Conservation (phyloP, 1,140 invertebrate species). For the Aphelinus certus region DNA sequence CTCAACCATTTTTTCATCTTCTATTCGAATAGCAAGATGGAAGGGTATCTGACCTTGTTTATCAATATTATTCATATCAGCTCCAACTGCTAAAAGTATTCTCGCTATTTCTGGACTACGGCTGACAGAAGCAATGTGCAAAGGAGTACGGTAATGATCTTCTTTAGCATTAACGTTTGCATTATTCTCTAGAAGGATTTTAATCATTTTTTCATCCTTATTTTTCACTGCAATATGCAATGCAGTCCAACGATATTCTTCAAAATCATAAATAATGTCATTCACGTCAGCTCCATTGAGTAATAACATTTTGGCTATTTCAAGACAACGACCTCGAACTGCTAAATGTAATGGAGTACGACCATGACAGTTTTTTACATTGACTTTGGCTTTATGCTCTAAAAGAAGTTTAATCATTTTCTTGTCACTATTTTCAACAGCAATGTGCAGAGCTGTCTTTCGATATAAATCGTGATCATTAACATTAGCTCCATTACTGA, state of each 20-base stretch:
- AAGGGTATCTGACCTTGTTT: slow-evolving; percentile 24
- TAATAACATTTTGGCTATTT: slow-evolving; percentile 28
- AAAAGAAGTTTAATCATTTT: slow-evolving; percentile 33
- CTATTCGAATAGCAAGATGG: slow-evolving; percentile 26
- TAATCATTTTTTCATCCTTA: slow-evolving; percentile 37
- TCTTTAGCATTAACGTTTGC: slow-evolving; percentile 34
- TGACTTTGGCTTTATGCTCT: slow-evolving; percentile 27
- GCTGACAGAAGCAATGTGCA: slow-evolving; percentile 35
- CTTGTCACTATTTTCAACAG: slow-evolving; percentile 25
- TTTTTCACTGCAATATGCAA: slow-evolving; percentile 35
- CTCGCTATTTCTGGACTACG: slow-evolving; percentile 20
- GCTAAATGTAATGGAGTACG: slow-evolving; percentile 27
- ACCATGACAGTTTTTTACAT: slow-evolving; percentile 32
- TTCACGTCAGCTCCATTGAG: slow-evolving; percentile 29
- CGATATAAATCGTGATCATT: slow-evolving; percentile 30
- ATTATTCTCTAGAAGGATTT: slow-evolving; percentile 22
- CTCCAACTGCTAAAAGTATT: slow-evolving; percentile 31
- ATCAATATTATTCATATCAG: slow-evolving; percentile 28
- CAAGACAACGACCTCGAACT: slow-evolving; percentile 12
- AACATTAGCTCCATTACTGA: slow-evolving; percentile 28
- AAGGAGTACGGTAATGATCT: slow-evolving; percentile 27
- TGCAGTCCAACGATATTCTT: slow-evolving; percentile 31
- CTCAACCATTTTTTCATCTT: slow-evolving; percentile 34
- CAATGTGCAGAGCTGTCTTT: slow-evolving; percentile 32
- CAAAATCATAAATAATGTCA: slow-evolving; percentile 27